Evolutionary conservation across 2,797 vertebrate genomes (phyloP), one percentile per base, ranked within the genome.

Genomic region (Phyllotis vaccarum): DNA sequence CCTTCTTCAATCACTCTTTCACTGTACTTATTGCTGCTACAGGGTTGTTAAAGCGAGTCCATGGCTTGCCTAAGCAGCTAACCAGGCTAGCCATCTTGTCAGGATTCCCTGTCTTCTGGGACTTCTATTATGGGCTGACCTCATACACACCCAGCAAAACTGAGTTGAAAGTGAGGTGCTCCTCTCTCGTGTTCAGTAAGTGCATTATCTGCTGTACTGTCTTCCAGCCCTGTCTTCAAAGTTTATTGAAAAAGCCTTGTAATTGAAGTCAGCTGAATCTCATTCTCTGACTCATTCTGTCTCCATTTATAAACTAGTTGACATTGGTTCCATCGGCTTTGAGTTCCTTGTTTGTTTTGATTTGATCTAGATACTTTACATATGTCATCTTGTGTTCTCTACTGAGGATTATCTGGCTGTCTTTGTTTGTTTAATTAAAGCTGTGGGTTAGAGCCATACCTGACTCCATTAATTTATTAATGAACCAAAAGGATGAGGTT

Each of bases 381-480:
- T 31, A 37, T n/a, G 8, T 74, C n/a, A 43, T 49, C 10, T 0
- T 11, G 0, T 82, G 10, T 64, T 86, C 58, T 64, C n/a, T 87
- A 34, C 37, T 22, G 22, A 49, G n/a, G 87, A 54, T 6, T 60
- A 86, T 9, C 60, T 91, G 58, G 2, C 43, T 79, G 10, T 37
- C 54, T 58, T 62, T 58, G n/a, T 60, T 43, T 60, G 27, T 43
- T 24, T 70, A 58, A 56, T 24, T 70, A 88, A 46, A 49, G 13
- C 34, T 64, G 10, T 89, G 52, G 34, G 94, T 49, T 74, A 75
- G 81, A 85, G 19, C 29, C 81, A 66, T 34, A 58, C 21, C 60
- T 75, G 64, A 19, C 17, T 91, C 34, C 40, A n/a, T 78, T 81
- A 34, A 37, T 54, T 90, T 90, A 68, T 81, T 90, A 85, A 88